These are phyloP conservation scores for Halyomorpha halys DNA, from an alignment of 1,140 invertebrate genomes.

Conservation along the genomic window DNA sequence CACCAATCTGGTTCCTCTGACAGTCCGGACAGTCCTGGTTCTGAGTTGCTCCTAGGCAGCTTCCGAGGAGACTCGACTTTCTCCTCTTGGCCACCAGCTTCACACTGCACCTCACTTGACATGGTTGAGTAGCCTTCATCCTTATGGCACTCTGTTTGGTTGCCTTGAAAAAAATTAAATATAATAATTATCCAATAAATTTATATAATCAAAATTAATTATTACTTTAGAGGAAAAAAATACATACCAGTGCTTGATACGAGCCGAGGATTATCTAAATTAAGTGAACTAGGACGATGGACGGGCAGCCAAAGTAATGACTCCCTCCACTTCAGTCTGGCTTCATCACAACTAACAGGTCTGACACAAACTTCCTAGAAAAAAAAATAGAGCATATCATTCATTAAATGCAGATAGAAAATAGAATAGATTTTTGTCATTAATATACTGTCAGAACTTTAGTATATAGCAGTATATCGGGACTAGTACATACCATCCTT, in stretches of 20 bases:
- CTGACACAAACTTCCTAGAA: constrained; percentile 24
- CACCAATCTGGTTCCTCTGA: constrained; percentile 41
- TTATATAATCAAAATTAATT: not conserved
- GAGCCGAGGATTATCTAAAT: constrained; percentile 33
- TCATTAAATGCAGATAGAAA: too few species aligned
- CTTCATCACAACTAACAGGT: constrained; percentile 30
- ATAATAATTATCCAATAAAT: not conserved
- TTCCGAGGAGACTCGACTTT: constrained; percentile 36
- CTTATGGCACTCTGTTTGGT: constrained; percentile 19
- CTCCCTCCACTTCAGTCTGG: constrained; percentile 22
- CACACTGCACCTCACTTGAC: constrained; percentile 70
- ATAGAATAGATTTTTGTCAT: too few species aligned
- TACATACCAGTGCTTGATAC: constrained; percentile 5
- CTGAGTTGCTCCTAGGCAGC: constrained; percentile 13
- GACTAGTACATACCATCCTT: too few species aligned
- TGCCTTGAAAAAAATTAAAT: not conserved
- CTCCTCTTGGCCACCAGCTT: constrained; percentile 38
- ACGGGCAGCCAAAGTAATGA: constrained; percentile 25
- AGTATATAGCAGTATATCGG: too few species aligned
- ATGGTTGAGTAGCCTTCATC: constrained; percentile 84
- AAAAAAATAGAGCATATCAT: constrained; percentile 8
- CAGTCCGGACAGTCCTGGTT: not conserved
- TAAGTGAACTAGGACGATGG: constrained; percentile 31
- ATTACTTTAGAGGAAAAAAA: not conserved
- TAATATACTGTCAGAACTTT: too few species aligned